Evolutionary conservation across 2,888 invertebrate genomes (phyloP), one percentile per base, ranked within the genome.

Genomic region (Coleophora deauratella): DNA sequence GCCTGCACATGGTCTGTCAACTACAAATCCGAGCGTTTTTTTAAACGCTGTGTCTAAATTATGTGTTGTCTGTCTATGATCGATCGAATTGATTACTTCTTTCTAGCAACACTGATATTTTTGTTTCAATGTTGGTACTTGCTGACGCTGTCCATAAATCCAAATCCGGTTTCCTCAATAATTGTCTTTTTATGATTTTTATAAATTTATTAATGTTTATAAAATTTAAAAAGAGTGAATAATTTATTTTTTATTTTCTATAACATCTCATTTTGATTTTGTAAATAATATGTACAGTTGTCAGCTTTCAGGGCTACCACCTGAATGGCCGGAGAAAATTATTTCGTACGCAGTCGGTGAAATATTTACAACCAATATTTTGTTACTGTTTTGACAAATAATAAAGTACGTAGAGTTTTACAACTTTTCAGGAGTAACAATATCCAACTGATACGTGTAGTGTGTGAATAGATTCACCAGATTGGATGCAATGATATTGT

Each of bases 281-380:
- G 3, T 21, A 21, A 4, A 4, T 21, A 21, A 4, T 21, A 21
- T 6, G 21, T 21, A 21, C 21, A 21, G 6, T 21, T 21, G 21
- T 6, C 21, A 4, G 21, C 21, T 3, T 38, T 27, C 79, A 80
- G 58, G 69, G 57, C 64, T 78, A 58, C 81, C 84, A 85, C 67
- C 47, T 51, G 47, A 54, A 44, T 47, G 57, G 45, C 51, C 51
- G 55, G 61, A 60, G 68, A 69, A 72, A 21, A 69, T 74, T 70
- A 76, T 78, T 72, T 82, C 75, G 77, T 81, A 80, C 77, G 81
- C 74, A 80, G 79, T 84, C 82, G 82, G 82, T 82, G 75, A 78
- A 80, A 57, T 69, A 67, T 82, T 84, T 85, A 82, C 82, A 73
- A 76, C 63, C 68, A 72, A 62, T 80, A 81, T 79, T 82, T 82